Conservation (phyloP, 1,140 invertebrate species). For the Apis cerana region DNA sequence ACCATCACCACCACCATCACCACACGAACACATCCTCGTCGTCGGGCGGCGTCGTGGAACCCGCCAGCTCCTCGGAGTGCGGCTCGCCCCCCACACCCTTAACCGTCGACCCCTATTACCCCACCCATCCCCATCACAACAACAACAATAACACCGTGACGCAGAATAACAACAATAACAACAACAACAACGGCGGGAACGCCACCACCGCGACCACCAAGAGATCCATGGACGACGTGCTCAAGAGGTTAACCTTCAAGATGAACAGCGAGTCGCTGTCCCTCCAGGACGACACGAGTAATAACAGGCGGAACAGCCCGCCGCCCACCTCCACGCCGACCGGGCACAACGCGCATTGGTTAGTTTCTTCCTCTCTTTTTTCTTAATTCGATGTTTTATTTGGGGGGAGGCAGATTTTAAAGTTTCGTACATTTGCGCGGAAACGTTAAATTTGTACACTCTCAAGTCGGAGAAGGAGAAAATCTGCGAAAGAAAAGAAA, state of each 20-base stretch:
- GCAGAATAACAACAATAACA: conserved; percentile 77
- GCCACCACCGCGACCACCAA: conserved; percentile 77
- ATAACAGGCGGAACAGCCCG: conserved; percentile 81
- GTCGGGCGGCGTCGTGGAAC: conserved; percentile 74
- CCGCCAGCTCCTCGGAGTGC: conserved; percentile 86
- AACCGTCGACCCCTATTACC: conserved; percentile 71
- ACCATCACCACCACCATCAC: conserved; percentile 67
- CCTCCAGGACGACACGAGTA: conserved; percentile 72
- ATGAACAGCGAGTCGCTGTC: conserved; percentile 82
- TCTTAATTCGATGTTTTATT: no score
- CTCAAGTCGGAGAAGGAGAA: no score
- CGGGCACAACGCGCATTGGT: conserved; percentile 78
- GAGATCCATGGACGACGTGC: conserved; percentile 92
- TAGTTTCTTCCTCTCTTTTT: conserved; percentile 9
- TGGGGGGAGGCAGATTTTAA: no score
- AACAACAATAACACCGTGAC: conserved; percentile 81
- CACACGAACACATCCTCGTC: conserved; percentile 68
- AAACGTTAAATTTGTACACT: no score
- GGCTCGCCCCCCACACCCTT: conserved; percentile 85
- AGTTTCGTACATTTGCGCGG: no score
- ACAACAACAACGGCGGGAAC: conserved; percentile 73
- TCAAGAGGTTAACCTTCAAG: conserved; percentile 91
- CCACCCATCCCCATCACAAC: conserved; percentile 79
- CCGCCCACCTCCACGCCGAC: conserved; percentile 85
- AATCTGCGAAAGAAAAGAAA: not conserved